Evolutionary conservation across 2,797 vertebrate genomes (phyloP).

Genomic region (Pangasius djambal): DNA sequence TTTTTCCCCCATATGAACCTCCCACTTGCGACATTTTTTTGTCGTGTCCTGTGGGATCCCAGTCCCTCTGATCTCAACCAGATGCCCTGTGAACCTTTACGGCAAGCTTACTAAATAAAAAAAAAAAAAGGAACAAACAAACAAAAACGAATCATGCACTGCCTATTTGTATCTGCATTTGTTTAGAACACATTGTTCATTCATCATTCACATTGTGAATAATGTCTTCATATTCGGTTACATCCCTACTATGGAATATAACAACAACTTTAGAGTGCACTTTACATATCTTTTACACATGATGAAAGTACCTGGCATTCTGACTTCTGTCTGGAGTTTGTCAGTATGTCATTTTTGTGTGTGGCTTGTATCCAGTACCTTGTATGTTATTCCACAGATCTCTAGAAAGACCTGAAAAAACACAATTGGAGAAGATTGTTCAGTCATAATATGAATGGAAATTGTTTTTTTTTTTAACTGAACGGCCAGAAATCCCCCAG

Average conservation of each 20-base stretch:
- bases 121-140: neutral
- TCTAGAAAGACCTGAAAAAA: neutral
- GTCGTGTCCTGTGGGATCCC: neutral
- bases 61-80: neutral
- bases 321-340: neutral
- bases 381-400: neutral
- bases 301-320: neutral
- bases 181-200: no score
- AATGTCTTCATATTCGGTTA: no score
- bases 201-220: no score
- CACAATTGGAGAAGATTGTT: neutral
- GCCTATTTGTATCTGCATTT: no score
- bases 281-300: neutral
- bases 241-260: no score
- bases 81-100: neutral
- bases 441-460: neutral
- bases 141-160: no score
- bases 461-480: neutral
- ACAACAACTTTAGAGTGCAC: no score
- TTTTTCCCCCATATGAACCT: no score
- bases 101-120: neutral
- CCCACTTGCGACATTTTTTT: no score
- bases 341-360: neutral
- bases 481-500: neutral
- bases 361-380: neutral